Conservation (phyloP, 2,888 invertebrate species). For the Octodonta nipae region DNA sequence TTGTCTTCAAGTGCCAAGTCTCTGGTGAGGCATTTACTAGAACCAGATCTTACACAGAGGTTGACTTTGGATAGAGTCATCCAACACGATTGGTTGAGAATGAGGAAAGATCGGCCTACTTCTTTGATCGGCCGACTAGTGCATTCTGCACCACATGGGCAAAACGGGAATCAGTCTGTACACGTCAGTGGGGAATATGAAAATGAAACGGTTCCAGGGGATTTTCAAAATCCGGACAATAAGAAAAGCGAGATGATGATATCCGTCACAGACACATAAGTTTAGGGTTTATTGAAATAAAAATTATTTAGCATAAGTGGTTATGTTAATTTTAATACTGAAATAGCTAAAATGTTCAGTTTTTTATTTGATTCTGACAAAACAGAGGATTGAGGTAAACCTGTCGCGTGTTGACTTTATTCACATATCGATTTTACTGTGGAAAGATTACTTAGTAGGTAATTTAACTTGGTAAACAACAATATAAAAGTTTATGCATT, state of each 20-base stretch:
- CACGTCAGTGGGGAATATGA: slow-evolving; percentile 20
- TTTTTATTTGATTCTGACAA: too few relatives aligned
- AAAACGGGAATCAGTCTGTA: slow-evolving; percentile 18
- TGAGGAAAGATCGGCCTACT: slow-evolving; percentile 47
- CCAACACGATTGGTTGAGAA: slow-evolving; percentile 62
- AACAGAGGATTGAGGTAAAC: too few relatives aligned
- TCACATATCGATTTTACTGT: too few relatives aligned
- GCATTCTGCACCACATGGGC: slow-evolving; percentile 44
- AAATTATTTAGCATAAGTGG: too few relatives aligned
- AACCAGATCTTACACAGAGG: slow-evolving; percentile 69
- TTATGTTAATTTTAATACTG: too few relatives aligned
- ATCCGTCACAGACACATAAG: slow-evolving; percentile 23
- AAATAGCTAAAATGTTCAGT: too few relatives aligned
- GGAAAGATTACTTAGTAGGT: too few relatives aligned
- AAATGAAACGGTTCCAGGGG: slow-evolving; percentile 27
- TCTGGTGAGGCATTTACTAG: slow-evolving; percentile 66
- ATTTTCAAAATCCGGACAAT: slow-evolving; percentile 33
- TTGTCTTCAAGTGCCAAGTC: slow-evolving; percentile 60
- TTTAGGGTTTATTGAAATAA: slow-evolving; percentile 3
- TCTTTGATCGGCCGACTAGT: slow-evolving; percentile 47
- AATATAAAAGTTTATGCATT: too few relatives aligned
- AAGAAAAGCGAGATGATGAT: slow-evolving; percentile 34
- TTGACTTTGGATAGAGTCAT: slow-evolving; percentile 61
- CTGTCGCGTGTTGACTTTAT: too few relatives aligned
- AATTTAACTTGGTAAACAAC: too few relatives aligned